Evolutionary conservation across 2,113 vertebrate genomes (phyloP).

Genomic region (Pholis gunnellus): DNA sequence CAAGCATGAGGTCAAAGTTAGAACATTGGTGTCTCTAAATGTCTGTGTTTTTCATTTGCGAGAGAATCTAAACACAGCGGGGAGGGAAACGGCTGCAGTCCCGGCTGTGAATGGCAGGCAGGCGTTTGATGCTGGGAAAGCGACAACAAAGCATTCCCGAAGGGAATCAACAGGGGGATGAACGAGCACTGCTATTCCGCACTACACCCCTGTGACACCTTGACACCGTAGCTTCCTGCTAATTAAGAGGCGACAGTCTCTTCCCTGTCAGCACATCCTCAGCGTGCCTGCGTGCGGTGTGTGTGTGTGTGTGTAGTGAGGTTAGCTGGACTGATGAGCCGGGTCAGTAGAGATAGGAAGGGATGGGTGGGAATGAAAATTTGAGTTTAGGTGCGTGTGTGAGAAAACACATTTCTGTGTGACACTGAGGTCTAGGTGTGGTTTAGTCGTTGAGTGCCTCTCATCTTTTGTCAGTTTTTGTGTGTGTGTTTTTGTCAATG

Average conservation of each 20-base stretch:
- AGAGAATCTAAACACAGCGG: constrained; percentile 50
- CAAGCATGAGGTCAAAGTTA: constrained; percentile 47
- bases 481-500: constrained; percentile 50
- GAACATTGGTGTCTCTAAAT: constrained; percentile 53
- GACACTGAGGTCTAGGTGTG: constrained; percentile 55
- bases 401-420: constrained; percentile 23
- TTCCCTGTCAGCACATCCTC: constrained; percentile 77
- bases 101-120: constrained; percentile 34
- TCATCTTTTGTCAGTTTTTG: constrained; percentile 68
- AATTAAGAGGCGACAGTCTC: constrained; percentile 72
- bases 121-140: constrained; percentile 64
- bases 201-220: constrained; percentile 73
- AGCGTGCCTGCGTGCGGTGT: constrained; percentile 39
- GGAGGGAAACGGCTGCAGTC: constrained; percentile 47
- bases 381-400: constrained; percentile 1
- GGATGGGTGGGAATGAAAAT: constrained; percentile 75
- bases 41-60: constrained; percentile 59
- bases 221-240: constrained; percentile 79
- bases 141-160: constrained; percentile 61
- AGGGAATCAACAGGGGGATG: constrained; percentile 46
- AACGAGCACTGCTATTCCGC: constrained; percentile 33
- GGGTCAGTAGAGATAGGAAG: constrained; percentile 68
- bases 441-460: constrained; percentile 45
- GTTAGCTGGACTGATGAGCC: constrained; percentile 68
- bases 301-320: constrained; percentile 47